These are phyloP conservation scores for Cheilosia soror DNA, from an alignment of 2,888 invertebrate species.

Conservation along the genomic window DNA sequence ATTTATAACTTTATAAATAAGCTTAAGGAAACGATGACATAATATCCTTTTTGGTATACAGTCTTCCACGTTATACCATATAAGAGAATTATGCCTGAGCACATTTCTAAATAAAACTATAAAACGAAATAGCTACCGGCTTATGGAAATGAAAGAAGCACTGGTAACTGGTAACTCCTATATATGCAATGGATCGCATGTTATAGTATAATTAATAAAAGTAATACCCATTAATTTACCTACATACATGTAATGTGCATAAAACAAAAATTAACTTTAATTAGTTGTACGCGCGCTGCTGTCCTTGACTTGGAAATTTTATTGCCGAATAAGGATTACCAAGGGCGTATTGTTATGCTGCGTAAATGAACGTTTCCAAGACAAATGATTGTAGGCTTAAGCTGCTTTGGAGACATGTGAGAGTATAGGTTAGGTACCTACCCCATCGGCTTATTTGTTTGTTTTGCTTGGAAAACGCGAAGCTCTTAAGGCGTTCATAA, in stretches of 20 bases:
- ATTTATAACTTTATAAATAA: constrained; percentile 59
- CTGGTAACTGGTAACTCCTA: too few species aligned
- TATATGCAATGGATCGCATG: constrained; percentile 54
- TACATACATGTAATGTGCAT: constrained; percentile 57
- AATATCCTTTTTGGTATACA: constrained; percentile 15
- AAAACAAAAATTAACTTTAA: constrained; percentile 69
- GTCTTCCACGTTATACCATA: background rate
- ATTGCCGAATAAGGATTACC: constrained; percentile 65
- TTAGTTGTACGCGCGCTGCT: constrained; percentile 39
- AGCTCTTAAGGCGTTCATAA: constrained; percentile 24
- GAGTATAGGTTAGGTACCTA: constrained; percentile 1
- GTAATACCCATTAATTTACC: constrained; percentile 48
- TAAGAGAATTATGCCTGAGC: too few species aligned
- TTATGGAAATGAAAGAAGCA: constrained; percentile 17
- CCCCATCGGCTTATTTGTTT: background rate
- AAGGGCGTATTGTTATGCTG: constrained; percentile 16
- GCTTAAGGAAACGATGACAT: constrained; percentile 42
- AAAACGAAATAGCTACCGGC: constrained; percentile 22
- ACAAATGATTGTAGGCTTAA: constrained; percentile 51
- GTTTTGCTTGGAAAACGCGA: constrained; percentile 32
- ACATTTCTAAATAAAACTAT: constrained; percentile 33
- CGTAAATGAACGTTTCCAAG: constrained; percentile 33
- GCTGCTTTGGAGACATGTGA: background rate
- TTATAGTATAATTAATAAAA: constrained; percentile 65
- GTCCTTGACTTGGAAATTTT: constrained; percentile 58